Percentiles rank a stretch among this genome's conserved stretches.
Evolutionary conservation across 2,797 vertebrate species (phyloP).

Genomic region (Rhinogobio ventralis): DNA sequence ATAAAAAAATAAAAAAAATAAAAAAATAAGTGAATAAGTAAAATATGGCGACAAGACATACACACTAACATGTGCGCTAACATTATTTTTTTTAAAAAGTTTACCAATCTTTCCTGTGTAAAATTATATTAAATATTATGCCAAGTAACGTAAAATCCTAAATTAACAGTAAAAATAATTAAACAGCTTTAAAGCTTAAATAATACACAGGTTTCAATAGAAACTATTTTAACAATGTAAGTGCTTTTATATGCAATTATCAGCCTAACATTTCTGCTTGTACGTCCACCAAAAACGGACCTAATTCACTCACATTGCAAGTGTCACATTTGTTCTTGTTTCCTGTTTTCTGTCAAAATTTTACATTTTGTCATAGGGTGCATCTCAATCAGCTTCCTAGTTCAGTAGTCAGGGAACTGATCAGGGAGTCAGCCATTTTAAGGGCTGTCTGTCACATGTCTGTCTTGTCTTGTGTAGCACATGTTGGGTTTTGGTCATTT

Average conservation of each 20-base stretch:
- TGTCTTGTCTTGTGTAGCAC: too few species aligned
- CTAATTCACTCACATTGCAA: not conserved
- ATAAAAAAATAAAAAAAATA: too few species aligned
- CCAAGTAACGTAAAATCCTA: not conserved
- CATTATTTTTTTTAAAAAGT: not conserved
- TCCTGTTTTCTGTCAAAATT: too few species aligned
- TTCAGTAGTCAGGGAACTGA: too few species aligned
- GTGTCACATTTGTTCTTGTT: not conserved
- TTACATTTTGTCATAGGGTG: too few species aligned
- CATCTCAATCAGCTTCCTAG: too few species aligned
- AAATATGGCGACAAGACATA: too few species aligned
- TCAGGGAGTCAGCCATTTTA: too few species aligned
- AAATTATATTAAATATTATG: not conserved
- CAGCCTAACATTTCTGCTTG: not conserved
- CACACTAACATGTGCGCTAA: not conserved
- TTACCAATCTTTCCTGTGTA: not conserved
- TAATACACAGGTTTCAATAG: not conserved
- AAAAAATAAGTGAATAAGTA: too few species aligned
- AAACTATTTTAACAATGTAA: not conserved
- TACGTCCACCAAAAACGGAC: too few species aligned
- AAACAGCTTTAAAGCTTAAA: not conserved
- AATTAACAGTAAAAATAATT: not conserved
- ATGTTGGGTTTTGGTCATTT: too few species aligned
- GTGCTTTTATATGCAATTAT: not conserved
- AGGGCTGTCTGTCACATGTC: too few species aligned